Base-by-base conservation (phyloP, 2,888 invertebrate species). In the Amorpha juglandis region DNA sequence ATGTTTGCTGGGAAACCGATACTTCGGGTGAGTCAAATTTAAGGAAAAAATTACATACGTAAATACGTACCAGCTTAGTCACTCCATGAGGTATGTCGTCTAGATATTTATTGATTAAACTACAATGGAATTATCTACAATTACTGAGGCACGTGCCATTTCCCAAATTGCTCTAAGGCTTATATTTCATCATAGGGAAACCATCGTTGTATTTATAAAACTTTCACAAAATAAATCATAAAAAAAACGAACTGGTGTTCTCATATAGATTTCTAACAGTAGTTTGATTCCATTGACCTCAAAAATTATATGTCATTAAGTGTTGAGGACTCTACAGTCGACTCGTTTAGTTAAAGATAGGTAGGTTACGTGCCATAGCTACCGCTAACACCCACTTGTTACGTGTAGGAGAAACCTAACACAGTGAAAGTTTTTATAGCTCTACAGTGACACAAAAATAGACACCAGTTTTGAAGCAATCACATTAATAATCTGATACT, bases 381-480 rank as follows among this genome's bases (percentile, higher is more conserved):
- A 77, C 78, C 78, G 78, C 79, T 79, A 78, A 79, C 79, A 78
- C 79, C 79, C 74, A 78, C 81, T 82, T 79, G 83, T 87, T 88
- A 87, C 84, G 88, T 86, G 81, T 83, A 69, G 81, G 88, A 84
- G 88, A 90, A 90, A 89, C 87, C 84, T 81, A 84, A 80, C 80
- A 77, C 69, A 88, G 90, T 89, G 90, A 90, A 90, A 91, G 90
- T 90, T 83, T 79, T 81, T 78, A 82, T 82, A 75, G 74, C 72
- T 79, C 78, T 78, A 79, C 75, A 77, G 80, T 79, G 78, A 79
- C 80, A 82, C 75, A 78, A 78, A 79, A 77, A 79, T 75, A 76
- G 73, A 75, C 73, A 76, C 72, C 74, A 71, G 72, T 69, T 70
- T 68, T 71, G 67, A 71, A 72, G 70, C 65, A 51, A 66, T 62